phyloP scores from a whole-genome alignment of 2,797 vertebrate genomes.

The Urocyon cinereoargenteus region DNA sequence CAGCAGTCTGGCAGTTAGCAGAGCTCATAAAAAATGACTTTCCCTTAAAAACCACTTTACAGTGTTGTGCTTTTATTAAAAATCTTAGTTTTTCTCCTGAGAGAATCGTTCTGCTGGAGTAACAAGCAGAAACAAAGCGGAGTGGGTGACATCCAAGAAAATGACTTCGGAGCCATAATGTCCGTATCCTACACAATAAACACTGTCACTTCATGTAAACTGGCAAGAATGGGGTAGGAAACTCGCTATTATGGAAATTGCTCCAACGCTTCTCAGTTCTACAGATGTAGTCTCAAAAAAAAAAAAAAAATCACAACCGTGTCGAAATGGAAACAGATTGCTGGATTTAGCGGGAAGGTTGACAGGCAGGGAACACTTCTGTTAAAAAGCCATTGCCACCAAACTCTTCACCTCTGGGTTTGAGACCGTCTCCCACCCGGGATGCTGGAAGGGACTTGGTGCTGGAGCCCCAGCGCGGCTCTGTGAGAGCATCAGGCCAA shows the following conservation, averaged over 20 bases:
- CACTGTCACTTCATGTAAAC: conserved; percentile 76
- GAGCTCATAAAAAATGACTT: conserved; percentile 75
- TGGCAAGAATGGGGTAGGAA: conserved; percentile 76
- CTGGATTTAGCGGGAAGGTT: conserved; percentile 73
- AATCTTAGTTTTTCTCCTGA: conserved; percentile 69
- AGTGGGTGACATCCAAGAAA: conserved; percentile 76
- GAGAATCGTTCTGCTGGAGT: conserved; percentile 72
- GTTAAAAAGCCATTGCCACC: conserved; percentile 78
- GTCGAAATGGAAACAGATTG: conserved; percentile 85
- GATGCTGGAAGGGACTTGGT: neutral
- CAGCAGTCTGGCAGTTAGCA: conserved; percentile 61
- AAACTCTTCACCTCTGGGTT: conserved; percentile 66
- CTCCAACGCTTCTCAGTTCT: conserved; percentile 70
- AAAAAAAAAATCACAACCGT: conserved; percentile 82
- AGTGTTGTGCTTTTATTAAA: conserved; percentile 77
- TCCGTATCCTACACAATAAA: conserved; percentile 68
- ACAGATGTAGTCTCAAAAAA: conserved; percentile 85
- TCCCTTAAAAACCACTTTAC: conserved; percentile 70
- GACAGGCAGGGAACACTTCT: conserved; percentile 76
- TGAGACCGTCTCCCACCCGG: conserved; percentile 67
- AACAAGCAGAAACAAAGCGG: conserved; percentile 73
- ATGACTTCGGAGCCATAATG: conserved; percentile 64
- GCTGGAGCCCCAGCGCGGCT: neutral
- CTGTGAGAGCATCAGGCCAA: neutral
- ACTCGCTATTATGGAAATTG: conserved; percentile 81